Conservation (phyloP, 2,797 vertebrate genomes). For the Hypotaenidia okinawae region DNA sequence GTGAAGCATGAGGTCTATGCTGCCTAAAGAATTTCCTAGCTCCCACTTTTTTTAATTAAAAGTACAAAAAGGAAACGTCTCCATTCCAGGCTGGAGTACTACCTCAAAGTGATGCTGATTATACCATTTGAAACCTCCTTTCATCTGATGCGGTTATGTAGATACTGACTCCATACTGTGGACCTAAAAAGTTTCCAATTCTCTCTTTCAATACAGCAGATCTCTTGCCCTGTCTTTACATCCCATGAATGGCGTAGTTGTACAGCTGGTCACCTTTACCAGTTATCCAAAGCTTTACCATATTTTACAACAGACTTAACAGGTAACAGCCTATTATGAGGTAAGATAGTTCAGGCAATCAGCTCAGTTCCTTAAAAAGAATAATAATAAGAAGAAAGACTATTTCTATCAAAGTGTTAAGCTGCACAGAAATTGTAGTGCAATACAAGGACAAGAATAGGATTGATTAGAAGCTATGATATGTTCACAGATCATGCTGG, state of each 20-base stretch:
- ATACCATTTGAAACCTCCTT: background rate
- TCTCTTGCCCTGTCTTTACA: background rate
- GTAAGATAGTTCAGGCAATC: conserved; percentile 10
- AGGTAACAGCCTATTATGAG: conserved; percentile 16
- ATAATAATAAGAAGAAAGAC: background rate
- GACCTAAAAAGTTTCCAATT: background rate
- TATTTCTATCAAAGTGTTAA: conserved; percentile 13
- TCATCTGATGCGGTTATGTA: background rate
- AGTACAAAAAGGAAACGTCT: background rate
- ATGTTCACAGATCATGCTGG: conserved; percentile 50
- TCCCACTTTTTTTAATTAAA: background rate
- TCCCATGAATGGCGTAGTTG: background rate
- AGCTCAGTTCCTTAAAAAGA: background rate
- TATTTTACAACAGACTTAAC: background rate
- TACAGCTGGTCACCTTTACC: background rate
- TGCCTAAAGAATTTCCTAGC: background rate
- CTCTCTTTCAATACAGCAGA: background rate
- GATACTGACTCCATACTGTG: background rate
- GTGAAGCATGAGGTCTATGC: background rate
- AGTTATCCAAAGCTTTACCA: background rate
- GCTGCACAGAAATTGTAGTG: background rate
- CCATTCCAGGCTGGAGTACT: background rate
- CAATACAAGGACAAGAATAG: conserved; percentile 55
- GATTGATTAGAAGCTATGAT: conserved; percentile 69
- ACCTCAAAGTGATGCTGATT: background rate